These are phyloP conservation scores for Melanocharis versteri DNA, from an alignment of 2,113 vertebrate species.

Conservation along the genomic window DNA sequence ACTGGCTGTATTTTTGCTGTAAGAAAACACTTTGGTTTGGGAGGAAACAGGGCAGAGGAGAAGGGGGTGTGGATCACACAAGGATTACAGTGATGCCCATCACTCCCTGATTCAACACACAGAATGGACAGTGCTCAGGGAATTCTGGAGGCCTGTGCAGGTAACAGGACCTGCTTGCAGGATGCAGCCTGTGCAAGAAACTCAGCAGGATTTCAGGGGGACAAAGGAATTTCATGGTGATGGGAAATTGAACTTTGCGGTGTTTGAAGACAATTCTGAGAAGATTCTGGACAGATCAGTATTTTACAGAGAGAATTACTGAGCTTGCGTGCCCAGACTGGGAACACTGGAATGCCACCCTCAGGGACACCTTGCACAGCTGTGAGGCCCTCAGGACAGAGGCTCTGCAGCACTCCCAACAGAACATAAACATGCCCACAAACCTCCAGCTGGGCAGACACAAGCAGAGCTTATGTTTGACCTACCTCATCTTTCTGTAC, in stretches of 20 bases:
- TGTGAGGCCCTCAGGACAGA: neutral
- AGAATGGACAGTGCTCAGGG: slow-evolving; percentile 56
- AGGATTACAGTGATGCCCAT: neutral
- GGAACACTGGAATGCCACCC: neutral
- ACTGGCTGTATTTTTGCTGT: neutral
- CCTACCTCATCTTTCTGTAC: neutral
- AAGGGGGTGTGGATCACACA: neutral
- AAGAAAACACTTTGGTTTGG: neutral
- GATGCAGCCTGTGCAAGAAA: neutral
- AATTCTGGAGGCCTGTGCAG: neutral
- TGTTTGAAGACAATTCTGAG: neutral
- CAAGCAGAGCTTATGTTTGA: neutral
- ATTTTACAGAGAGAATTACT: neutral
- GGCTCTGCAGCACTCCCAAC: neutral
- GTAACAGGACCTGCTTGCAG: neutral
- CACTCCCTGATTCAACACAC: slow-evolving; percentile 46
- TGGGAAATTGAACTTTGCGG: neutral
- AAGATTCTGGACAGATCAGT: neutral
- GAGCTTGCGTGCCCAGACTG: neutral
- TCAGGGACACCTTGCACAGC: neutral
- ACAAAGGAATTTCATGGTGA: neutral
- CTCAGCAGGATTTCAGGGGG: neutral
- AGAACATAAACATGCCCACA: neutral
- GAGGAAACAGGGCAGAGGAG: neutral
- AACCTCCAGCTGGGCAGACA: neutral